phyloP scores from a whole-genome alignment of 1,140 invertebrate species.

The Papilio helenus region DNA sequence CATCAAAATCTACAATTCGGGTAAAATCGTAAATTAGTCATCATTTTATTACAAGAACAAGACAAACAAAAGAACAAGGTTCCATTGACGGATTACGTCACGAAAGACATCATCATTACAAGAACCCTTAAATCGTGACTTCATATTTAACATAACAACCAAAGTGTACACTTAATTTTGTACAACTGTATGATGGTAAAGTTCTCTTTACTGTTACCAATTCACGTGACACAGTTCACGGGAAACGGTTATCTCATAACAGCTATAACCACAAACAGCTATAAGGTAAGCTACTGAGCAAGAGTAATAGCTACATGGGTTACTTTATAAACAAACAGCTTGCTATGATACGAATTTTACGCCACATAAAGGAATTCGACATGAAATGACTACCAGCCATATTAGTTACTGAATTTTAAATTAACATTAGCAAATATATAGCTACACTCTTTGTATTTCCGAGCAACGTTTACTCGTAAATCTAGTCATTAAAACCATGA shows the following conservation, averaged over 20 bases:
- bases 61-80: too few relatives aligned
- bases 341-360: too few relatives aligned
- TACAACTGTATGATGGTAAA: constrained; percentile 17
- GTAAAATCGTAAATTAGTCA: too few relatives aligned
- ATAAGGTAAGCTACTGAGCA: too few relatives aligned
- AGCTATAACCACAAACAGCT: neutral
- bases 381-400: too few relatives aligned
- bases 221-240: neutral
- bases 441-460: neutral
- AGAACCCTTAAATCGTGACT: neutral
- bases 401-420: too few relatives aligned
- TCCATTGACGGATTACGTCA: too few relatives aligned
- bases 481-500: neutral
- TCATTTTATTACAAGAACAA: neutral
- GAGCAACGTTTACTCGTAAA: neutral
- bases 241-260: neutral
- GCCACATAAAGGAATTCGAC: too few relatives aligned
- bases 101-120: neutral
- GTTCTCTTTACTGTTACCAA: constrained; percentile 18
- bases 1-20: too few relatives aligned
- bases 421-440: neutral
- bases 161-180: neutral
- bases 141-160: neutral
- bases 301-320: too few relatives aligned
- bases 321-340: too few relatives aligned